Percentiles rank a stretch among this genome's conserved stretches.
These are phyloP conservation scores for Eupleurogrammus muticus DNA, from an alignment of 2,797 vertebrate species.

Conservation along the genomic window DNA sequence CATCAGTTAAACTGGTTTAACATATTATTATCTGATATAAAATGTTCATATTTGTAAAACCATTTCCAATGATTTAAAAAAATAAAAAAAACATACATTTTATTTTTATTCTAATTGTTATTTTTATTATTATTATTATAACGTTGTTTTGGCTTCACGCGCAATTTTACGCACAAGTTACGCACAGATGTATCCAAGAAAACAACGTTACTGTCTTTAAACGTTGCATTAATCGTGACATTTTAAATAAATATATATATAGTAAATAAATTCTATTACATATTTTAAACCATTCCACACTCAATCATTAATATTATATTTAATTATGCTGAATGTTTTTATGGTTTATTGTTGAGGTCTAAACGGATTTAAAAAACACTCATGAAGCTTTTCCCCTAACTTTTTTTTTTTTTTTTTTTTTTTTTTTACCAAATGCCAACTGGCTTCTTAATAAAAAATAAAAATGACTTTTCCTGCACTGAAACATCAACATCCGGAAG, in stretches of 20 bases:
- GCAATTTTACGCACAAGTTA: constrained; percentile 22
- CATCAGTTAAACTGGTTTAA: no score
- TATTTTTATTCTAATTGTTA: neutral
- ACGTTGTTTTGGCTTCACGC: neutral
- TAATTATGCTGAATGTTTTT: neutral
- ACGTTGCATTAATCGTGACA: neutral
- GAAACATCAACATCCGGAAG: no score
- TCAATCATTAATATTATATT: no score
- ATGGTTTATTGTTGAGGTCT: constrained; percentile 4
- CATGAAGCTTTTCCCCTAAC: neutral
- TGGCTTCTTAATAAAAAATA: constrained; percentile 20
- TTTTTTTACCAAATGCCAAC: neutral
- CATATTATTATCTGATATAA: no score
- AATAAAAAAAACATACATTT: no score
- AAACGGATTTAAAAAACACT: constrained; percentile 25
- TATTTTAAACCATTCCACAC: neutral
- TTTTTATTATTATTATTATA: neutral
- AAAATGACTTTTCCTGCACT: neutral
- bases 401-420: no score
- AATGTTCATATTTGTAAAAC: no score
- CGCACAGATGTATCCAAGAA: neutral
- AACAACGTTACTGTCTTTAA: neutral
- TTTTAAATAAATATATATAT: neutral
- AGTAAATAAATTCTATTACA: neutral
- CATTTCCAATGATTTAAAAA: no score